These are phyloP conservation scores for Cosmorhoe ocellata DNA, from an alignment of 2,888 invertebrate species.

Conservation along the genomic window DNA sequence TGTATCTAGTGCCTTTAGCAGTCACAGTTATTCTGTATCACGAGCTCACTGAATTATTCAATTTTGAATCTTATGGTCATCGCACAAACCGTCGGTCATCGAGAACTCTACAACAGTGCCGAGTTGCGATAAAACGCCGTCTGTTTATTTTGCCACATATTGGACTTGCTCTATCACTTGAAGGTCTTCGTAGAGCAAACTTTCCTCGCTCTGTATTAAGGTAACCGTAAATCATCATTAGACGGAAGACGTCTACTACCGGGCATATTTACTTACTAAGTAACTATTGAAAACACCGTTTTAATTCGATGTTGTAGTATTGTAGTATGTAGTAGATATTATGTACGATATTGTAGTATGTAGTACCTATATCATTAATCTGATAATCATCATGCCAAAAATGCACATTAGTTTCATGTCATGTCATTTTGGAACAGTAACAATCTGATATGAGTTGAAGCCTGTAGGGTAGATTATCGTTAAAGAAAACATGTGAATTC, in stretches of 20 bases:
- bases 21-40: slow-evolving; percentile 21
- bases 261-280: no score
- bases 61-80: no score
- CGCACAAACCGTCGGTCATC: no score
- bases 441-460: slow-evolving; percentile 13
- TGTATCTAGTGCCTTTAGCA: slow-evolving; percentile 25
- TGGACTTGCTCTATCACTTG: slow-evolving; percentile 32
- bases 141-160: slow-evolving; percentile 45
- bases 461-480: not conserved
- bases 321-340: no score
- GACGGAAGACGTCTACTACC: not conserved
- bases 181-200: slow-evolving; percentile 4
- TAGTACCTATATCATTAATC: not conserved
- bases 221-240: not conserved
- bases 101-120: slow-evolving; percentile 44
- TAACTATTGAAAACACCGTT: no score
- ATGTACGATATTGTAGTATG: no score
- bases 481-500: not conserved
- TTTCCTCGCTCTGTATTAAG: not conserved
- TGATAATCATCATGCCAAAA: slow-evolving; percentile 4
- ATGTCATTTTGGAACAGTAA: slow-evolving; percentile 8
- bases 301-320: no score
- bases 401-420: not conserved
- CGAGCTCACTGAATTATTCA: no score
- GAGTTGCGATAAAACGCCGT: slow-evolving; percentile 41